These are phyloP conservation scores for Zaprionus gabonicus DNA, from an alignment of 1,140 invertebrate genomes.

Conservation along the genomic window DNA sequence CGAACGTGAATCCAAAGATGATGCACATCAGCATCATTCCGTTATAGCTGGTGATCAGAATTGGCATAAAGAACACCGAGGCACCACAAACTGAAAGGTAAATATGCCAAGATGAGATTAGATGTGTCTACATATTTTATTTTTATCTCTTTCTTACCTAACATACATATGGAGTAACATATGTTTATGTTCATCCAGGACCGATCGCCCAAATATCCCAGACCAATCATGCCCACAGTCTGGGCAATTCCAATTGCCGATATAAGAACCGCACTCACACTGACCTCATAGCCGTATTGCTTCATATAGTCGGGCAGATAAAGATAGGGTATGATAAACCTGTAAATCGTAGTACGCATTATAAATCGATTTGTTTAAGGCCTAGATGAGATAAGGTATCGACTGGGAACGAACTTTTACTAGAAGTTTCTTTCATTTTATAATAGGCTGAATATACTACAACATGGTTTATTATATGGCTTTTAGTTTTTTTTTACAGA, in stretches of 20 bases:
- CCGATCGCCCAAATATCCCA: conserved; percentile 95
- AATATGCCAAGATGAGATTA: not conserved
- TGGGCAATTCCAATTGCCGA: conserved; percentile 94
- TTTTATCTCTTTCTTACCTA: conserved; percentile 74
- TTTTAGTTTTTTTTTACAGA: not conserved
- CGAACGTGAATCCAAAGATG: conserved; percentile 93
- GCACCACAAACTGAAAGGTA: conserved; percentile 87
- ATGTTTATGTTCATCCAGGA: conserved; percentile 93
- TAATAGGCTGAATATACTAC: not conserved
- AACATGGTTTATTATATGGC: not conserved
- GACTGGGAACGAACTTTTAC: conserved; percentile 2
- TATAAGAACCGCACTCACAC: conserved; percentile 90
- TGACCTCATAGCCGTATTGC: conserved; percentile 87
- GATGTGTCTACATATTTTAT: not conserved
- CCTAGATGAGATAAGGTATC: conserved; percentile 18
- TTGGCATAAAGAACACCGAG: conserved; percentile 89
- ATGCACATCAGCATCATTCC: conserved; percentile 86
- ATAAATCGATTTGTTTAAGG: conserved; percentile 27
- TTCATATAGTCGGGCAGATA: conserved; percentile 91
- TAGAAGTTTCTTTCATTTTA: not conserved
- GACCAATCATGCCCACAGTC: conserved; percentile 94
- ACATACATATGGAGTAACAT: conserved; percentile 91
- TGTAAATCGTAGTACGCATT: conserved; percentile 24
- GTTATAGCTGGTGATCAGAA: conserved; percentile 87
- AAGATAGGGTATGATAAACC: conserved; percentile 95